phyloP scores from a whole-genome alignment of 2,113 vertebrate species.

The Rhynchopsitta pachyrhyncha region DNA sequence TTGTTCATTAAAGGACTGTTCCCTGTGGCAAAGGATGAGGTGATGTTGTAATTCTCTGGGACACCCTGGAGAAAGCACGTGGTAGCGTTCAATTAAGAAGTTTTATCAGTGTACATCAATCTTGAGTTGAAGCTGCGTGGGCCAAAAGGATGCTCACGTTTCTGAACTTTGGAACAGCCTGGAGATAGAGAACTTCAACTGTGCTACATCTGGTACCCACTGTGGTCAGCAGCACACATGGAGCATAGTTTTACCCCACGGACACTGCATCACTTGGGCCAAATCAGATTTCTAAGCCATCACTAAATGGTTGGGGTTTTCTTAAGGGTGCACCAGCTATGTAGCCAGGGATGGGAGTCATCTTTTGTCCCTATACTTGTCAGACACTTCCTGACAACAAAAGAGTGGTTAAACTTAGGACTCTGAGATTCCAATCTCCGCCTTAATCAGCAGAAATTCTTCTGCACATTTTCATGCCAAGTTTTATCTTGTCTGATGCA shows the following conservation, averaged over 20 bases:
- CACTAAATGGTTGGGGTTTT: background rate
- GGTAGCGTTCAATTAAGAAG: background rate
- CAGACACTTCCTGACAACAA: background rate
- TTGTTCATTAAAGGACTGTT: background rate
- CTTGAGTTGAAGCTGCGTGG: background rate
- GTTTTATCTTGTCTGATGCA: conserved; percentile 45
- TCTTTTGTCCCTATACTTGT: background rate
- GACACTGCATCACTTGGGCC: background rate
- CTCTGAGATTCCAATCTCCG: conserved; percentile 32
- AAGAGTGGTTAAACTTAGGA: conserved; percentile 8
- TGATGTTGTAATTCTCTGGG: background rate
- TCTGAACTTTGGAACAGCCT: background rate
- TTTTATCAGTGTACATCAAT: background rate
- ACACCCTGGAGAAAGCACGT: background rate
- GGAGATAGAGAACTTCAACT: background rate
- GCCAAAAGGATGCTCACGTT: background rate
- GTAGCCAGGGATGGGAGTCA: background rate
- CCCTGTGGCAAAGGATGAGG: background rate
- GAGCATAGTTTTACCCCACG: background rate
- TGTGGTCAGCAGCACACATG: background rate
- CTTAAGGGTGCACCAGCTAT: background rate
- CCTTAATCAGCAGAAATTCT: conserved; percentile 36
- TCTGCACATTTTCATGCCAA: conserved; percentile 24
- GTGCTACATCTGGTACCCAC: background rate
- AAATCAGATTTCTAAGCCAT: background rate